A percentile compares a stretch with the other conserved stretches of the same genome.
Conservation (phyloP, 2,888 invertebrate genomes). For the Taenaris catops region DNA sequence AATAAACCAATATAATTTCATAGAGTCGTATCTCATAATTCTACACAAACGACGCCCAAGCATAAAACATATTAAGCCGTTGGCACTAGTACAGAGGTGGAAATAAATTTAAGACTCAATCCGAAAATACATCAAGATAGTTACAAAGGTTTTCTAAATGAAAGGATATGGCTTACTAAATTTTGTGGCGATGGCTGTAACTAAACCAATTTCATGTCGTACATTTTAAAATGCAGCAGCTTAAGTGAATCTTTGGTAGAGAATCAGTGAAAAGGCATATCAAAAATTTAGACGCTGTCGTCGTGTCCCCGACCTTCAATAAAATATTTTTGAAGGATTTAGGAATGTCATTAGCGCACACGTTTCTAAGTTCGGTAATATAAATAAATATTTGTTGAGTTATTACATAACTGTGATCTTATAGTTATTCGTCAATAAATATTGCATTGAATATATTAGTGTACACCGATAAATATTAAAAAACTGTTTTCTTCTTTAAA, state of each 20-base stretch:
- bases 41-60: background rate
- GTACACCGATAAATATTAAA: background rate
- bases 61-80: background rate
- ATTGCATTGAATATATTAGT: too few species aligned
- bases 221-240: constrained; percentile 16
- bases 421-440: too few species aligned
- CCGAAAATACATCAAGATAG: background rate
- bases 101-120: background rate
- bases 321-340: constrained; percentile 28
- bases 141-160: constrained; percentile 6
- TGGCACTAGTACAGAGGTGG: constrained; percentile 8
- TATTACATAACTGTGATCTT: too few species aligned
- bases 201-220: constrained; percentile 13
- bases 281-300: constrained; percentile 4
- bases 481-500: too few species aligned
- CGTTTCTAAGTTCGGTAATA: constrained; percentile 23
- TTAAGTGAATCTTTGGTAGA: constrained; percentile 14
- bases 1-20: background rate
- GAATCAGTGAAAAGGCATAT: constrained; percentile 7
- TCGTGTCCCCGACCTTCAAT: constrained; percentile 22
- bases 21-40: background rate
- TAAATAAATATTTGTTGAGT: constrained; percentile 1
- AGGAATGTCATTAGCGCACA: constrained; percentile 25
- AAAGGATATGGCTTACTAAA: constrained; percentile 14
- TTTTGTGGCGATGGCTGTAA: constrained; percentile 14